These are phyloP conservation scores for Poeciliopsis paucimaculata DNA, from an alignment of 2,797 vertebrate species.

Conservation along the genomic window DNA sequence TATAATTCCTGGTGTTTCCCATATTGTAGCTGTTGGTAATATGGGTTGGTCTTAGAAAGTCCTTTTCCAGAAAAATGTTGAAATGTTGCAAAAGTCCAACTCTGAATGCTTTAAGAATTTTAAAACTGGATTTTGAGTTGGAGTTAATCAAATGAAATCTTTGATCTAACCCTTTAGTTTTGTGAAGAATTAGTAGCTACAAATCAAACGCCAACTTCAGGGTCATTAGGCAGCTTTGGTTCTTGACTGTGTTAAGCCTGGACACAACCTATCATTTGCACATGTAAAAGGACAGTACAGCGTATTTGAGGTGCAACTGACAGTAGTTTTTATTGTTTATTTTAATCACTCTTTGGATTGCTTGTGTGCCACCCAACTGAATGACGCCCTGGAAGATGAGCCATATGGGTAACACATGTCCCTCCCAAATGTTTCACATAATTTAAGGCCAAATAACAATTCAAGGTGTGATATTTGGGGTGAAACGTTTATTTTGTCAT, in stretches of 20 bases:
- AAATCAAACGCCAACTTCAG: background rate
- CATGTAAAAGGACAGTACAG: background rate
- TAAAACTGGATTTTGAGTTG: background rate
- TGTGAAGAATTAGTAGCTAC: background rate
- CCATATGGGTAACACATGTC: background rate
- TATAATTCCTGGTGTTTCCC: background rate
- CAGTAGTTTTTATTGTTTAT: background rate
- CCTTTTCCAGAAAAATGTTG: background rate
- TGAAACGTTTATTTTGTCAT: background rate
- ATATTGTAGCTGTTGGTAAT: no score
- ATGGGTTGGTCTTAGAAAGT: background rate
- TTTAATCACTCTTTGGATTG: background rate
- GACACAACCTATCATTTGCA: background rate
- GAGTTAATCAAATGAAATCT: background rate
- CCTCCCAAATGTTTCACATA: background rate
- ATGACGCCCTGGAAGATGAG: background rate
- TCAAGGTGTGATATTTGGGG: background rate
- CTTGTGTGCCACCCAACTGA: background rate
- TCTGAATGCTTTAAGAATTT: background rate
- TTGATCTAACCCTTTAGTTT: background rate
- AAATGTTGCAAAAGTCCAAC: background rate
- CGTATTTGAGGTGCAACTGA: background rate
- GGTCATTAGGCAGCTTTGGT: background rate
- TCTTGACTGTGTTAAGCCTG: background rate
- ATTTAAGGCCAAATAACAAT: background rate